phyloP scores from a whole-genome alignment of 2,888 invertebrate genomes.

The Scaptomyza parva region DNA sequence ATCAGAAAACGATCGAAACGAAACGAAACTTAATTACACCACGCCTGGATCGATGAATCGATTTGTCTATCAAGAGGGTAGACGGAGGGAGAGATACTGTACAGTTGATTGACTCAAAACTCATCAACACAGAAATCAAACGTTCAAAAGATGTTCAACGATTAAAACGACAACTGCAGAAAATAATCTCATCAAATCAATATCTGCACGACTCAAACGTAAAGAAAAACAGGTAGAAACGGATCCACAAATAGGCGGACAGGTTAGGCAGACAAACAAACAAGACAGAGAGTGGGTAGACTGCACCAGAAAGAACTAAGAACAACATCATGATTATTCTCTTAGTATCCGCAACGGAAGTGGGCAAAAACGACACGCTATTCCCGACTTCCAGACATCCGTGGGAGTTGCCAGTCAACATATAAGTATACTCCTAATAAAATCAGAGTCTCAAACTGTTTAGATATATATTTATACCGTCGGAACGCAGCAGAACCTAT shows the following conservation, averaged over 20 bases:
- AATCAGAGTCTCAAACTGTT: conserved; percentile 1
- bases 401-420: conserved; percentile 41
- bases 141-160: conserved; percentile 24
- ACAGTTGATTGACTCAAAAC: conserved; percentile 8
- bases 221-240: conserved; percentile 16
- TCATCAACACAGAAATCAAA: conserved; percentile 14
- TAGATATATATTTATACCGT: conserved; percentile 2
- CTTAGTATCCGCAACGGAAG: conserved; percentile 67
- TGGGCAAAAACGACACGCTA: conserved; percentile 49
- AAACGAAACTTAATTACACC: conserved; percentile 41
- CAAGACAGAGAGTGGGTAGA: conserved; percentile 42
- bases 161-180: conserved; percentile 21
- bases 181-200: conserved; percentile 14
- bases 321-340: conserved; percentile 29
- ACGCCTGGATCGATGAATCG: conserved; percentile 35
- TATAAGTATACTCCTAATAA: conserved; percentile 5
- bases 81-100: background rate
- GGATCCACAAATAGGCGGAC: conserved; percentile 6
- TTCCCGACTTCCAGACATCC: conserved; percentile 24
- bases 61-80: conserved; percentile 15
- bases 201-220: conserved; percentile 10
- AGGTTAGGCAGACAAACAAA: conserved; percentile 5
- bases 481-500: conserved; percentile 7
- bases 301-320: conserved; percentile 25
- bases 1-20: conserved; percentile 19